Conservation (phyloP, 2,888 invertebrate species). For the Ophioninae sp. region DNA sequence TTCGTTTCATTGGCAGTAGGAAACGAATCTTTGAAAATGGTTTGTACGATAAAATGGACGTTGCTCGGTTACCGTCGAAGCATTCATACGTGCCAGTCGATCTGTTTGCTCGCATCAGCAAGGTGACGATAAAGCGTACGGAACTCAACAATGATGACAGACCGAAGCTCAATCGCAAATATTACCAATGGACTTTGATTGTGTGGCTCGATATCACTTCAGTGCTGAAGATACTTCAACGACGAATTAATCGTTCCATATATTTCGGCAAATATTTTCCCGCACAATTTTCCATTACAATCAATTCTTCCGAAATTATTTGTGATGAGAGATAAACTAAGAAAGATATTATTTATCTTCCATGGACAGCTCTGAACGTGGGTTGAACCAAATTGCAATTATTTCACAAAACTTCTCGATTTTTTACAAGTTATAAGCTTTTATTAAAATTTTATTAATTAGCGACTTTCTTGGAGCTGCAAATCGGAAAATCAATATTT, state of each 20-base stretch:
- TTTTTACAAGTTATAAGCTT: too few species aligned
- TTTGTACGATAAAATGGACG: too few species aligned
- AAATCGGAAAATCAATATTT: too few species aligned
- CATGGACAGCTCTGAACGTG: neutral
- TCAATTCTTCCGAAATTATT: slow-evolving; percentile 11
- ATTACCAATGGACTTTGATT: slow-evolving; percentile 8
- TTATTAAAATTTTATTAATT: too few species aligned
- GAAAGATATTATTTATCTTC: slow-evolving; percentile 9
- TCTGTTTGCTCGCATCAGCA: neutral
- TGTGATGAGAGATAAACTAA: neutral
- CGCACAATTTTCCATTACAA: slow-evolving; percentile 1
- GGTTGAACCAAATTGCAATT: too few species aligned
- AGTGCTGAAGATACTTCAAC: neutral
- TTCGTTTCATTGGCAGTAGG: neutral
- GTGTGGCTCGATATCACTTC: slow-evolving; percentile 11
- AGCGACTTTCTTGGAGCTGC: too few species aligned
- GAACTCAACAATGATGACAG: neutral
- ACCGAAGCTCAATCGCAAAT: slow-evolving; percentile 2
- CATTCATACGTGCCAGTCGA: neutral
- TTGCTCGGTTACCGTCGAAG: too few species aligned
- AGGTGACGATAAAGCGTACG: neutral
- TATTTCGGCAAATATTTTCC: slow-evolving; percentile 8
- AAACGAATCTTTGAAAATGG: too few species aligned
- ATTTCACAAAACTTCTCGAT: too few species aligned
- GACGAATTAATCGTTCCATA: slow-evolving; percentile 1